Evolutionary conservation across 2,797 vertebrate genomes (phyloP).

Genomic region (Enteromius anoplus): DNA sequence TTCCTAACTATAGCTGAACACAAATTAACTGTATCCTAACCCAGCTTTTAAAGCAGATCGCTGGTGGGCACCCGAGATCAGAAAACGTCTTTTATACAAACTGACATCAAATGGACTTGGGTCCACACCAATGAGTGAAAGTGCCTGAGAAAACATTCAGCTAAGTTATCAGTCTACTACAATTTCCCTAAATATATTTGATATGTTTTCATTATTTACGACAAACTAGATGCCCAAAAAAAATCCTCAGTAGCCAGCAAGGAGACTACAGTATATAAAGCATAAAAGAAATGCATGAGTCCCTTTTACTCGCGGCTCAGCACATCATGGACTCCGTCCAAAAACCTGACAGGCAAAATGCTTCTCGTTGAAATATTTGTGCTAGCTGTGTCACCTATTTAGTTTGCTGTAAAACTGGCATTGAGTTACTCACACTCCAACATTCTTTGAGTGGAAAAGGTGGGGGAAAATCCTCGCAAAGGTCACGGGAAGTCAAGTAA

Average conservation of each 20-base stretch:
- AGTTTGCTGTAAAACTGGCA: slow-evolving; percentile 72
- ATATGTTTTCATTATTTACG: background rate
- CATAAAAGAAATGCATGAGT: slow-evolving; percentile 35
- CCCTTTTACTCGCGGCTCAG: slow-evolving; percentile 18
- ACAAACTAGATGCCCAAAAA: background rate
- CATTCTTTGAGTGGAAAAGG: slow-evolving; percentile 76
- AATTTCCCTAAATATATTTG: background rate
- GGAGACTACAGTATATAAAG: slow-evolving; percentile 30
- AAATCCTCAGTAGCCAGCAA: background rate
- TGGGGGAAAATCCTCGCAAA: slow-evolving; percentile 62
- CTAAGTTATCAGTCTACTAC: background rate
- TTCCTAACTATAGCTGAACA: background rate
- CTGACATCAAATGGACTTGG: background rate
- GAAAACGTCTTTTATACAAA: background rate
- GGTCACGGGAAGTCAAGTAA: slow-evolving; percentile 82
- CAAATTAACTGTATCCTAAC: background rate
- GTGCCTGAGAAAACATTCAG: slow-evolving; percentile 2
- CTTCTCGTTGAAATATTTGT: slow-evolving; percentile 64
- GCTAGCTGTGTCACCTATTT: slow-evolving; percentile 65
- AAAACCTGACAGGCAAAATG: slow-evolving; percentile 37
- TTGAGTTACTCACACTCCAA: slow-evolving; percentile 75
- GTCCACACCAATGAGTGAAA: background rate
- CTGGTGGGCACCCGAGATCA: background rate
- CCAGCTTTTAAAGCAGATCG: background rate
- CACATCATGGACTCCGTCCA: slow-evolving; percentile 16